These are phyloP conservation scores for Perithous albicinctus DNA, from an alignment of 2,888 invertebrate species.

Conservation along the genomic window DNA sequence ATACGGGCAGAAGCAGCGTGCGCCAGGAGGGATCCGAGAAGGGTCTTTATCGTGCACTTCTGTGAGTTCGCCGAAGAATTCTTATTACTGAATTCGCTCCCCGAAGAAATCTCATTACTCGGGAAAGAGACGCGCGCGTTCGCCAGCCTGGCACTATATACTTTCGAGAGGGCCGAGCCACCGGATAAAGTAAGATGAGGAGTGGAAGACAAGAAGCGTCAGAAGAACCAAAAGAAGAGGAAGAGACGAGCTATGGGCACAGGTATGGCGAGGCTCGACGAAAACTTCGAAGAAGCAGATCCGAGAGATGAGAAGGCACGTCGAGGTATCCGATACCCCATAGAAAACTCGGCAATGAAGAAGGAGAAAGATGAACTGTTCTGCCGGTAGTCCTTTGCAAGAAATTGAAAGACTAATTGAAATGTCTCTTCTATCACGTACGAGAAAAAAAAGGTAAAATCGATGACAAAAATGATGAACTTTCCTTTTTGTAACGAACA, in stretches of 20 bases:
- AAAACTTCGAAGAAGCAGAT: constrained; percentile 43
- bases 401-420: constrained; percentile 12
- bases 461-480: neutral
- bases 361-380: constrained; percentile 31
- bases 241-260: constrained; percentile 19
- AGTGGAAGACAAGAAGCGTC: constrained; percentile 58
- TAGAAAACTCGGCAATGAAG: constrained; percentile 43
- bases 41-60: constrained; percentile 77
- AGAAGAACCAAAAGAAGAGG: constrained; percentile 24
- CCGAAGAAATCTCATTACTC: constrained; percentile 81
- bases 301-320: constrained; percentile 47
- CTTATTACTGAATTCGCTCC: constrained; percentile 78
- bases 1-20: constrained; percentile 38
- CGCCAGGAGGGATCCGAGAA: constrained; percentile 62
- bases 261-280: constrained; percentile 31
- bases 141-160: constrained; percentile 70
- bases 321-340: constrained; percentile 58
- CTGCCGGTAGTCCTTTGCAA: neutral
- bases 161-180: constrained; percentile 37
- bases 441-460: neutral
- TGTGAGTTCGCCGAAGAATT: constrained; percentile 79
- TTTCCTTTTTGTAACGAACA: neutral
- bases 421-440: neutral
- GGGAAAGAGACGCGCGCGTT: constrained; percentile 72
- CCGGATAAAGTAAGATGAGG: constrained; percentile 57